Base-by-base conservation (phyloP, 2,888 invertebrate species). In the Melanchra persicariae region DNA sequence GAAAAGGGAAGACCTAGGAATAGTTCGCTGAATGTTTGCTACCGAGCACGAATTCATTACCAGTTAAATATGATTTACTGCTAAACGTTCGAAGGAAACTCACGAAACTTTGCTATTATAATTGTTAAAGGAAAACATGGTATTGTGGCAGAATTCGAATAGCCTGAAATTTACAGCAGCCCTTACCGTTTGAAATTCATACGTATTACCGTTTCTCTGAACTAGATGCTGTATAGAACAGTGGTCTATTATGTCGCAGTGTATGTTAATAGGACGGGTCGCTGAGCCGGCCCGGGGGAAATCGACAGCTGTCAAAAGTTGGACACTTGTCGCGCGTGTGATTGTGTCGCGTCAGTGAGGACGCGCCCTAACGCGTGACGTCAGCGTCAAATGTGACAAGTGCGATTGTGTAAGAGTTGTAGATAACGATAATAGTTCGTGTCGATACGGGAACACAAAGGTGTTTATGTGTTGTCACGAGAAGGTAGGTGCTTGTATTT, bases 281-380 rank as follows among this genome's bases (percentile, higher is more conserved):
- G 83, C 68, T 75, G 72, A 61, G 85, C 52, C 62, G 75, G 69
- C 82, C 71, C 83, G 68, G 73, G 81, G 87, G 87, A 87, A 85
- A 87, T 87, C 84, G 88, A 87, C 88, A 87, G 87, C 79, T 85
- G 82, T 85, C 84, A 68, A 79, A 84, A 81, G 73, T 85, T 84
- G 77, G 82, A 76, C 77, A 79, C 74, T 81, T 80, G 66, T 70
- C 65, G 77, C 83, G 82, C 77, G 62, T 54, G 65, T 77, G 71
- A 78, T 78, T 67, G 79, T 78, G 71, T 58, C 30, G 70, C 64
- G 45, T 37, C 66, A 43, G 71, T 75, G 69, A 69, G 54, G 60
- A 58, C 73, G 71, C 60, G 70, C 75, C 77, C 70, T 70, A 66
- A 59, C 47, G 60, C 15, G 22, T 66, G 59, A 59, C 62, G 68